These are phyloP conservation scores for Sciurus vulgaris DNA, from an alignment of 2,797 vertebrate genomes.

Conservation along the genomic window DNA sequence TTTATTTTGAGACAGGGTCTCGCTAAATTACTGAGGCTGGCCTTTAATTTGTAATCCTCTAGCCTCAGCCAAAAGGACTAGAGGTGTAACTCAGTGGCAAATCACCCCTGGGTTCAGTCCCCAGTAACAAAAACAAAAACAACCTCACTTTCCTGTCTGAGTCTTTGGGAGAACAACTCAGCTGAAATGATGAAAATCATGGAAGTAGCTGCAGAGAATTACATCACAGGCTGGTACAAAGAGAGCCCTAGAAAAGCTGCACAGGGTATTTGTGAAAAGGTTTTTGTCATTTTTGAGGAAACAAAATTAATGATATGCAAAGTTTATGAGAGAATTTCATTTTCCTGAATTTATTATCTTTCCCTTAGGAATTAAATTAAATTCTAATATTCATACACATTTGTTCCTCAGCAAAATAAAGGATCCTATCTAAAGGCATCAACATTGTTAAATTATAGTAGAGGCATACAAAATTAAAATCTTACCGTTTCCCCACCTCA, in stretches of 20 bases:
- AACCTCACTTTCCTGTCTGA: background rate
- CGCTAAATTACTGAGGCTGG: no score
- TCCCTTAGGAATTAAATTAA: slow-evolving; percentile 56
- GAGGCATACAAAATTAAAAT: slow-evolving; percentile 35
- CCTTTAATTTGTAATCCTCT: no score
- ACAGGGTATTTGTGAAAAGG: background rate
- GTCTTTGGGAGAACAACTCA: background rate
- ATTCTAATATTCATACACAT: slow-evolving; percentile 21
- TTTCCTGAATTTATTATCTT: background rate
- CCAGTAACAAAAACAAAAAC: no score
- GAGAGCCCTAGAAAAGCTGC: background rate
- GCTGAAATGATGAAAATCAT: background rate
- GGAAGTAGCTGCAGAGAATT: background rate
- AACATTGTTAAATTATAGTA: background rate
- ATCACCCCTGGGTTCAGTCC: no score
- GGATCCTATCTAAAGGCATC: background rate
- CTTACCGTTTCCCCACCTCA: background rate
- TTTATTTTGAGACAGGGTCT: no score
- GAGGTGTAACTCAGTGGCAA: no score
- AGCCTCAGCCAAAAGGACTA: no score
- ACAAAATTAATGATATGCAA: slow-evolving; percentile 16
- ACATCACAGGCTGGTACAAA: background rate
- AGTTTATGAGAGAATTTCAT: background rate
- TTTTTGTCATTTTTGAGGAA: slow-evolving; percentile 24
- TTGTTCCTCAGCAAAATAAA: slow-evolving; percentile 52